Conservation (phyloP, 1,140 invertebrate species). For the Papilio dardanus region DNA sequence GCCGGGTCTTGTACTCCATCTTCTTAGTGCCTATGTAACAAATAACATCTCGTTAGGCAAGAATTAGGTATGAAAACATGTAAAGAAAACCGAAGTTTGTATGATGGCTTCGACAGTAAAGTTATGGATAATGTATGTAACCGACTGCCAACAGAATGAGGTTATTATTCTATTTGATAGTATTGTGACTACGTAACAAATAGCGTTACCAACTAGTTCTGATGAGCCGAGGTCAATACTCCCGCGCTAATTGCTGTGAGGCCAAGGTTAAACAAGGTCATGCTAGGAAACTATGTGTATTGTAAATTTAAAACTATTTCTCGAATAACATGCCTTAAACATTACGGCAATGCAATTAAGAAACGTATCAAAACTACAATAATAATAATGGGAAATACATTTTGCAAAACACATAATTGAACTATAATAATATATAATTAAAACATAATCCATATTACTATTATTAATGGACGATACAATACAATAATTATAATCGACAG, state of each 20-base stretch:
- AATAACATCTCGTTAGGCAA: not conserved
- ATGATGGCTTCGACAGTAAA: too few species aligned
- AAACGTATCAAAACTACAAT: too few species aligned
- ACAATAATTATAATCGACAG: not conserved
- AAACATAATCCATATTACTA: not conserved
- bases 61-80: too few species aligned
- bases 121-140: too few species aligned
- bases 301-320: not conserved
- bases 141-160: too few species aligned
- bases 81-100: too few species aligned
- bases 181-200: conserved; percentile 34
- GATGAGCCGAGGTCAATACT: conserved; percentile 13
- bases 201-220: conserved; percentile 35
- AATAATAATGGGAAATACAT: too few species aligned
- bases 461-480: not conserved
- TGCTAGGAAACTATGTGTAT: not conserved
- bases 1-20: conserved; percentile 99
- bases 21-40: conserved; percentile 96
- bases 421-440: too few species aligned
- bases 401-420: too few species aligned
- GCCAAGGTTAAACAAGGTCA: conserved; percentile 30
- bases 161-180: not conserved
- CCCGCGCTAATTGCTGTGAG: conserved; percentile 16
- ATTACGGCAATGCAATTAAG: too few species aligned
- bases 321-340: not conserved